Percentiles rank a stretch among this genome's conserved stretches.
phyloP scores from a whole-genome alignment of 1,140 invertebrate species.

The Steinernema feltiae region DNA sequence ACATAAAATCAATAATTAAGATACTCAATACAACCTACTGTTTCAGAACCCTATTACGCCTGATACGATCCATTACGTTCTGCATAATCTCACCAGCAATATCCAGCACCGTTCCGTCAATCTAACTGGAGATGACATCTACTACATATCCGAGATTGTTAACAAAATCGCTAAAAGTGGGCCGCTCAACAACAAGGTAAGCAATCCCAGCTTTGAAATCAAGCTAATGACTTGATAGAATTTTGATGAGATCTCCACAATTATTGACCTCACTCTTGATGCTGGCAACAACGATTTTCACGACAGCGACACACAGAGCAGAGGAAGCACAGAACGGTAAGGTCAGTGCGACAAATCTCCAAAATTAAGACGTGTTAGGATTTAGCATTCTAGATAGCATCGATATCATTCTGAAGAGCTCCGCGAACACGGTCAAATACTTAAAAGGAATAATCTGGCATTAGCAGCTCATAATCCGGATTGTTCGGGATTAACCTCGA shows the following conservation, averaged over 20 bases:
- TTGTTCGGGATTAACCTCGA: background rate
- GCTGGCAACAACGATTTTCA: background rate
- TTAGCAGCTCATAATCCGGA: background rate
- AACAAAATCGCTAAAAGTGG: background rate
- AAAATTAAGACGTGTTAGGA: background rate
- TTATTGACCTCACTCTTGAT: background rate
- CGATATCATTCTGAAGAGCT: background rate
- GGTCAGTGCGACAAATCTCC: background rate
- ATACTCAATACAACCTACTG: background rate
- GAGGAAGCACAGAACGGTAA: constrained; percentile 5
- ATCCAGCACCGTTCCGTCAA: background rate
- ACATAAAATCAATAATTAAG: background rate
- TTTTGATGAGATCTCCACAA: background rate
- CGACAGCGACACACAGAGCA: background rate
- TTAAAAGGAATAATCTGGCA: background rate
- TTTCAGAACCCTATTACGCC: background rate
- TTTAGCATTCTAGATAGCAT: constrained; percentile 14
- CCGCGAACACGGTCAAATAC: background rate
- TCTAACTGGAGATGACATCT: background rate
- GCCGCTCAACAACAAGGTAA: background rate
- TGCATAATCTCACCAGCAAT: background rate
- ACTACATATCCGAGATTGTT: background rate
- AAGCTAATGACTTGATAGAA: background rate
- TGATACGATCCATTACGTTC: background rate
- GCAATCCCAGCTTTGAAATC: background rate